Conservation (phyloP, 2,113 vertebrate genomes). For the Tragelaphus scriptus region DNA sequence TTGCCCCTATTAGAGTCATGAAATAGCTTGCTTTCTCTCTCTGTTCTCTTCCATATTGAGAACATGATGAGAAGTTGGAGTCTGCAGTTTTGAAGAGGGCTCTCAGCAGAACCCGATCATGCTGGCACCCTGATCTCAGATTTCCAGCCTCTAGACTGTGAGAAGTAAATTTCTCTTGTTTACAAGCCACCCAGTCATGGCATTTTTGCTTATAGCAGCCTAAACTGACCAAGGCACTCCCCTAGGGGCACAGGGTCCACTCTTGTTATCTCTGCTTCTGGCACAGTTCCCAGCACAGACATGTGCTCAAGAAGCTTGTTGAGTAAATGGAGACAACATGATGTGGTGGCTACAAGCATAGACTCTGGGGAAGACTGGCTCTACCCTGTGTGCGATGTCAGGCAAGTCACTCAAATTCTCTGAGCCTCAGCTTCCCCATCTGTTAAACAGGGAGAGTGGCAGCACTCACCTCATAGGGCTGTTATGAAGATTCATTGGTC, state of each 20-base stretch:
- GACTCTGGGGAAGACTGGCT: not conserved
- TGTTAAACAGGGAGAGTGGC: not conserved
- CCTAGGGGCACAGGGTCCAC: not conserved
- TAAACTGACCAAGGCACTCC: not conserved
- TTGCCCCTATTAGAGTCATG: not conserved
- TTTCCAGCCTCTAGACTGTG: not conserved
- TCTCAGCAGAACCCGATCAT: not conserved
- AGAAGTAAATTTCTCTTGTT: not conserved
- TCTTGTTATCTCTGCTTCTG: not conserved
- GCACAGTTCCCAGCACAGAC: not conserved
- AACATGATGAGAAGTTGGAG: not conserved
- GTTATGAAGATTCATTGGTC: not conserved
- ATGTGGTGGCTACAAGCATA: rapidly evolving
- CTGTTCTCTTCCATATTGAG: not conserved
- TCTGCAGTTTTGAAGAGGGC: not conserved
- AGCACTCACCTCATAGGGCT: rapidly evolving
- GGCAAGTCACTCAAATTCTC: not conserved
- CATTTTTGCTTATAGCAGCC: not conserved
- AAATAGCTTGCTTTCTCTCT: not conserved
- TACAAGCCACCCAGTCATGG: not conserved
- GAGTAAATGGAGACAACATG: not conserved
- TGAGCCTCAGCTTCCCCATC: not conserved
- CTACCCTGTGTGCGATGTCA: not conserved
- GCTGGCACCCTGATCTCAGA: not conserved
- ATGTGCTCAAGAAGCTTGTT: no score